These are phyloP conservation scores for Drosophila basisetae DNA, from an alignment of 2,888 invertebrate species.

Conservation along the genomic window DNA sequence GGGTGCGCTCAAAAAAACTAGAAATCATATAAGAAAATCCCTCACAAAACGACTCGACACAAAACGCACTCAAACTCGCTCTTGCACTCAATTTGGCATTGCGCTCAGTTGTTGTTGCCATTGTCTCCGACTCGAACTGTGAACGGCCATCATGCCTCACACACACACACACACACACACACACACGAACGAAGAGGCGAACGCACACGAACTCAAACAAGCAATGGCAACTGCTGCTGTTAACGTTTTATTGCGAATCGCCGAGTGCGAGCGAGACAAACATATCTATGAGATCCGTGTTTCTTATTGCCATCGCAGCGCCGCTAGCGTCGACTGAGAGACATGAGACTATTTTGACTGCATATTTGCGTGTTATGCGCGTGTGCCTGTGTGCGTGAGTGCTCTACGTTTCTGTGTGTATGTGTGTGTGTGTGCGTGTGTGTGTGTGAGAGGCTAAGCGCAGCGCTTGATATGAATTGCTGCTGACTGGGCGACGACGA, in stretches of 20 bases:
- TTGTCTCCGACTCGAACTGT: constrained; percentile 33
- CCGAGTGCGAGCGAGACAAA: constrained; percentile 65
- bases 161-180: constrained; percentile 26
- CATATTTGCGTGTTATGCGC: constrained; percentile 44
- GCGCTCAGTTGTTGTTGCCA: constrained; percentile 38
- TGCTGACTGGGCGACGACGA: constrained; percentile 68
- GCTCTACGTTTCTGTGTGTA: constrained; percentile 27
- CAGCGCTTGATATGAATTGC: constrained; percentile 79
- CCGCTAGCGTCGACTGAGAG: constrained; percentile 53
- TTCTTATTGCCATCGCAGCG: constrained; percentile 73
- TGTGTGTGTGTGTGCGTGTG: constrained; percentile 22
- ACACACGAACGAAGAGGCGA: constrained; percentile 1
- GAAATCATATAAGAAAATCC: constrained; percentile 56
- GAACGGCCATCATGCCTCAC: constrained; percentile 74
- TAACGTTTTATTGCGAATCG: constrained; percentile 48
- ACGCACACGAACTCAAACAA: constrained; percentile 18
- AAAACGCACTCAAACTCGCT: constrained; percentile 53
- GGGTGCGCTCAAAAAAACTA: constrained; percentile 68
- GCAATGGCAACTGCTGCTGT: constrained; percentile 38
- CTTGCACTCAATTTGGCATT: constrained; percentile 54
- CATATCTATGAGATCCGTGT: constrained; percentile 55
- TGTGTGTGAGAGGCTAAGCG: constrained; percentile 55
- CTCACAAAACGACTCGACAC: constrained; percentile 36
- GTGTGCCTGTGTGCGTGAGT: constrained; percentile 30
- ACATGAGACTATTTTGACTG: constrained; percentile 59